Base-by-base conservation (phyloP, 2,113 vertebrate genomes). In the Reinhardtius hippoglossoides region DNA sequence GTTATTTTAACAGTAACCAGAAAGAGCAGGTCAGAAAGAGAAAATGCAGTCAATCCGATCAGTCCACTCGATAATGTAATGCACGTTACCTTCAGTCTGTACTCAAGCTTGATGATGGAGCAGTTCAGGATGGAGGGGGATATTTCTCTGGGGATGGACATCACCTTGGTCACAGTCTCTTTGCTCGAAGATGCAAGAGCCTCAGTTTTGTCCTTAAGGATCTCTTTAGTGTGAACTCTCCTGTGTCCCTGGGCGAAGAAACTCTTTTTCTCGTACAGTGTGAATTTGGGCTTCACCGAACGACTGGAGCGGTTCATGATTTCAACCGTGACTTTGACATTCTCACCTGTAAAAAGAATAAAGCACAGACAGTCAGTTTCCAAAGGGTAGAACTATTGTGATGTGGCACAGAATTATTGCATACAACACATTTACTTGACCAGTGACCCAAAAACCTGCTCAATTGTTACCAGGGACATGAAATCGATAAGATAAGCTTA, bases 21-120 rank as follows among this genome's bases (percentile, higher is more conserved):
- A 31, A 7, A 31, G 31, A 7, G 46, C 26, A 66, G 20, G 54
- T 31, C 1, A 44, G 13, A 7, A 13, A 44, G 10, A 60, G 6
- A n/a, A 2, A 61, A 35, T 1, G 61, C 10, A 9, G 24, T 20
- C 48, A 13, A 21, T 37, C 10, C 7, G 15, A 26, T 9, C 52
- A n/a, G 59, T 27, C 15, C 42, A 44, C 42, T 44, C 2, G 13
- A 62, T 1, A 2, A 21, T 26, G 3, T 13, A 55, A 55, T 67
- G 13, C 13, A 27, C 14, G 13, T 79, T 82, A 94, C 92, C 90
- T 88, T 92, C 60, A 94, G 70, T 21, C 75, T 84, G 81, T 94
- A 92, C 67, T 93, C 87, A 27, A 88, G 72, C 65, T 84, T 92
- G 59, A 93, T 71, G 80, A 93, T 92, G 61, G 77, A 58, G 58